A percentile compares a stretch with the other conserved stretches of the same genome.
Evolutionary conservation across 2,888 invertebrate species (phyloP).

Genomic region (Hydroisotoma schaefferi): DNA sequence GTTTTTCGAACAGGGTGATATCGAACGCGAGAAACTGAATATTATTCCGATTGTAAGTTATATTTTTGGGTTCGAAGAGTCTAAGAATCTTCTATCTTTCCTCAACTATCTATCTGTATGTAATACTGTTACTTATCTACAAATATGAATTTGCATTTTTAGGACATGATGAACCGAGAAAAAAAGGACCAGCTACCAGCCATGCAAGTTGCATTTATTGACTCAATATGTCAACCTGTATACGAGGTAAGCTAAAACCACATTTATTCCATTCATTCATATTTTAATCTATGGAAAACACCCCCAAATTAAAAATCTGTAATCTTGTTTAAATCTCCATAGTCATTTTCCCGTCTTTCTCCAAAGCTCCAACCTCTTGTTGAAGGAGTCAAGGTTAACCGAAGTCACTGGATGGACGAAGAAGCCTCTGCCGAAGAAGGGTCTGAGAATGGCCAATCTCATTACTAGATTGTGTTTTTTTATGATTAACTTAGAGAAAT

Average conservation of each 20-base stretch:
- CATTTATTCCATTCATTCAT: background rate
- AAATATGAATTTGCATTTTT: conserved; percentile 31
- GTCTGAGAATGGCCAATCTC: conserved; percentile 45
- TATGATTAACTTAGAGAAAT: background rate
- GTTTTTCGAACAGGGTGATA: conserved; percentile 56
- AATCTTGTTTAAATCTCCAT: conserved; percentile 39
- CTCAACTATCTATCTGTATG: background rate
- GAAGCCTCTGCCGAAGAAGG: conserved; percentile 56
- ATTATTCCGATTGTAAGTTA: conserved; percentile 54
- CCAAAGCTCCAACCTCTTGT: conserved; percentile 74
- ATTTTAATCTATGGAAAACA: background rate
- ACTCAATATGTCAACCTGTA: conserved; percentile 88
- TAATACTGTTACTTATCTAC: conserved; percentile 25
- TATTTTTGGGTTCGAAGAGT: background rate
- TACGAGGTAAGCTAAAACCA: conserved; percentile 68
- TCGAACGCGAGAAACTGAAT: conserved; percentile 53
- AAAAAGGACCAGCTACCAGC: conserved; percentile 88
- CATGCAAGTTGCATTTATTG: conserved; percentile 95
- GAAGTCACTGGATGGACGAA: conserved; percentile 78
- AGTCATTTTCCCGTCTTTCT: conserved; percentile 82
- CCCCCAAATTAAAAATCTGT: conserved; percentile 5
- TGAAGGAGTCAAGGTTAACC: conserved; percentile 76
- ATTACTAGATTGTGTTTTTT: conserved; percentile 14
- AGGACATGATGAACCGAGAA: conserved; percentile 94
- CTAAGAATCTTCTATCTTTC: conserved; percentile 5